phyloP scores from a whole-genome alignment of 2,113 vertebrate genomes.

The Plestiodon gilberti region DNA sequence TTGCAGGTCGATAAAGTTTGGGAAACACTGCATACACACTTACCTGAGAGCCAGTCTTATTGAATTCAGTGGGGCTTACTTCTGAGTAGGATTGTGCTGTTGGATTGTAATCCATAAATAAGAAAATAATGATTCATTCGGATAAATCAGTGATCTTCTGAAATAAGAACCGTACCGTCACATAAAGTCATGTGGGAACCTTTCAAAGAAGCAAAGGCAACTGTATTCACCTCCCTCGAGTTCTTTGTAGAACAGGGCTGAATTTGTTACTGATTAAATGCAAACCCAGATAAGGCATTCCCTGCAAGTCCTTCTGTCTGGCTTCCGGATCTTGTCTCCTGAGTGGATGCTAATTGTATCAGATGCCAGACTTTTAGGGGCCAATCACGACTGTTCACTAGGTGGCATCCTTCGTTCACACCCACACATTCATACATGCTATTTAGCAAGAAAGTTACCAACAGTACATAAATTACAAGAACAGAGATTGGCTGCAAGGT shows the following conservation, averaged over 20 bases:
- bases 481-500: background rate
- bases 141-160: background rate
- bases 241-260: background rate
- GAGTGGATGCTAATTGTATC: background rate
- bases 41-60: too few relatives aligned
- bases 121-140: background rate
- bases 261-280: background rate
- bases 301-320: background rate
- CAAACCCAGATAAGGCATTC: background rate
- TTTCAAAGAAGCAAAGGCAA: background rate
- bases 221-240: background rate
- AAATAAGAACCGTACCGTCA: background rate
- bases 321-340: background rate
- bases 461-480: too few relatives aligned
- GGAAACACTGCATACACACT: too few relatives aligned
- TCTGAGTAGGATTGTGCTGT: too few relatives aligned
- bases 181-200: background rate
- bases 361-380: background rate
- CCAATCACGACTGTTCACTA: background rate
- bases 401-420: background rate
- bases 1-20: too few relatives aligned
- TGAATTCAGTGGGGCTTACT: too few relatives aligned
- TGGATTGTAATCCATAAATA: too few relatives aligned
- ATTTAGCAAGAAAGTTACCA: background rate
- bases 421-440: background rate